Conservation (phyloP, 1,140 invertebrate genomes). For the Neodiprion virginianus region DNA sequence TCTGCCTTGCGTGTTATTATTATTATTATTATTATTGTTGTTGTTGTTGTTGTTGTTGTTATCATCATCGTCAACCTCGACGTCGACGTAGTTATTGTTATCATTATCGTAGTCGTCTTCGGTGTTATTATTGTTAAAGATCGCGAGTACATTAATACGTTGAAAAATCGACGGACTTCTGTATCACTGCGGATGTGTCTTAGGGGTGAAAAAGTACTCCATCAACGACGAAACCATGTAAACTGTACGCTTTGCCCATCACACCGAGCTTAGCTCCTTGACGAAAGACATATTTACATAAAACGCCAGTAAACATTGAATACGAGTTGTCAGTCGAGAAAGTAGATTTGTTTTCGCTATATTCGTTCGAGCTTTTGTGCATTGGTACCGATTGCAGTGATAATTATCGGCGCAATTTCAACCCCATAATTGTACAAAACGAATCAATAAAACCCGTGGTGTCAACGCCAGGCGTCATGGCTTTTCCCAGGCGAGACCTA, state of each 20-base stretch:
- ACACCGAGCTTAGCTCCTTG: neutral
- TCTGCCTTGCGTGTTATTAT: slow-evolving; percentile 43
- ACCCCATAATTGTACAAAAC: too few species aligned
- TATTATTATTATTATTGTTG: slow-evolving; percentile 49
- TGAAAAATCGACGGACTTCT: slow-evolving; percentile 49
- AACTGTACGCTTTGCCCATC: slow-evolving; percentile 5
- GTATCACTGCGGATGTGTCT: slow-evolving; percentile 31
- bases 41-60: slow-evolving; percentile 41
- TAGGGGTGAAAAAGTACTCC: slow-evolving; percentile 17
- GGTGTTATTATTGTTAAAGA: neutral
- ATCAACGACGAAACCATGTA: slow-evolving; percentile 15
- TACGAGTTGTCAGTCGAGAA: too few species aligned
- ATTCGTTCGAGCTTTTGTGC: too few species aligned
- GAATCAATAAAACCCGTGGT: too few species aligned
- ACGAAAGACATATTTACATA: too few species aligned
- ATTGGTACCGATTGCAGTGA: too few species aligned
- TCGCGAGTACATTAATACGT: slow-evolving; percentile 47
- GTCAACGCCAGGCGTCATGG: too few species aligned
- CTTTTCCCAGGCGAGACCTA: too few species aligned
- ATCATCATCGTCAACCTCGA: slow-evolving; percentile 43
- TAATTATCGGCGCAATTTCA: too few species aligned
- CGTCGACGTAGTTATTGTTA: neutral
- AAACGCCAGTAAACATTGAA: too few species aligned
- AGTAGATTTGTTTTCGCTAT: too few species aligned
- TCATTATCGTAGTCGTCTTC: neutral